phyloP scores from a whole-genome alignment of 2,113 vertebrate species.

The Oreotragus oreotragus region DNA sequence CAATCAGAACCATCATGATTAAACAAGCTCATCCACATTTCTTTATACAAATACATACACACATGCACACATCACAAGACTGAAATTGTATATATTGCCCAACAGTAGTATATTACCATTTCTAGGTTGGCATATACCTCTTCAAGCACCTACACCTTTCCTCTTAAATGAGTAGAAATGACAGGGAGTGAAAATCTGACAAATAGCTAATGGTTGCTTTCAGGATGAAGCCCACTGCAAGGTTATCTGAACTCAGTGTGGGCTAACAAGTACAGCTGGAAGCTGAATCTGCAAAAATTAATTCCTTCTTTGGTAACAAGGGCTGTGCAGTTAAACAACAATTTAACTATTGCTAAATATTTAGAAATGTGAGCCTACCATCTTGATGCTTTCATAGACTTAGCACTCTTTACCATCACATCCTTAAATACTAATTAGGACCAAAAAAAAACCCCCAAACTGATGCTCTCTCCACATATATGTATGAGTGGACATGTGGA shows the following conservation, averaged over 20 bases:
- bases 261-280: neutral
- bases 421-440: neutral
- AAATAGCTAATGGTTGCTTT: neutral
- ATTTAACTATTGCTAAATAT: neutral
- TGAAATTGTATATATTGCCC: neutral
- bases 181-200: neutral
- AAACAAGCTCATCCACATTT: neutral
- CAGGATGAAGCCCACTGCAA: neutral
- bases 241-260: neutral
- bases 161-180: neutral
- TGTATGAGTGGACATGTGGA: neutral
- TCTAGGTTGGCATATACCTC: neutral
- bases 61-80: neutral
- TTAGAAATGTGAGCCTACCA: neutral
- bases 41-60: neutral
- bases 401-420: neutral
- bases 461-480: neutral
- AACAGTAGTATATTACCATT: neutral
- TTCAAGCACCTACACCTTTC: neutral
- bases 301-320: neutral
- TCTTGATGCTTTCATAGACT: neutral
- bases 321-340: neutral
- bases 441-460: neutral
- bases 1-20: neutral
- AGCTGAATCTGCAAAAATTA: neutral